Base-by-base conservation (phyloP, 2,113 vertebrate genomes). In the Psilopogon haemacephalus region DNA sequence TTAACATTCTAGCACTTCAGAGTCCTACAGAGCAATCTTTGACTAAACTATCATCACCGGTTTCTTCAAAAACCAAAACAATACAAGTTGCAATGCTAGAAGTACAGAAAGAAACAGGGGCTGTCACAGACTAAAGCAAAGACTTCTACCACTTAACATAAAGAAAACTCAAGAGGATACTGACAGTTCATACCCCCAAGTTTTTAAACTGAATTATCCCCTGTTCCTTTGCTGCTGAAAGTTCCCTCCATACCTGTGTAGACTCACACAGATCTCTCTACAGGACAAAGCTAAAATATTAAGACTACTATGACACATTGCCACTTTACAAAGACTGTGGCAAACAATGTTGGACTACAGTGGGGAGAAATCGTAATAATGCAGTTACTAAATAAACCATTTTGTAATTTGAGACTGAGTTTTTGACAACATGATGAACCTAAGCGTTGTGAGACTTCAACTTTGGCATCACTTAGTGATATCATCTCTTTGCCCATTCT, bases 401-500 rank as follows among this genome's bases (percentile, higher is more conserved):
- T 70, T 32, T 4, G 42, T 37, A n/a, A 42, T 32, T 55, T 44
- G 19, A 68, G 18, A 69, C 18, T 30, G 44, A 42, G 1, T 54
- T 62, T 55, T 54, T 75, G 52, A 86, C 50, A 72, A 48, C 9
- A 50, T 6, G 13, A n/a, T 68, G n/a, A 28, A 67, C 42, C 1
- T 5, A 60, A 44, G 7, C 2, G 10, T 21, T n/a, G 40, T 0
- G 0, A 73, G 23, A 76, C 54, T 44, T 46, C 8, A 3, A 15
- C 46, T 76, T 37, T 32, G 13, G 32, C 48, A 74, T 48, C 7
- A 46, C 18, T 50, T 46, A 83, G 55, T 8, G 2, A 88, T 24
- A 28, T 6, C 19, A 9, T 5, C 23, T 18, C 35, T 86, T 79
- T 26, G 54, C 3, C 21, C 2, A 5, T 42, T 56, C 27, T n/a